Conservation (phyloP, 2,797 vertebrate species). For the Malurus leucopterus region DNA sequence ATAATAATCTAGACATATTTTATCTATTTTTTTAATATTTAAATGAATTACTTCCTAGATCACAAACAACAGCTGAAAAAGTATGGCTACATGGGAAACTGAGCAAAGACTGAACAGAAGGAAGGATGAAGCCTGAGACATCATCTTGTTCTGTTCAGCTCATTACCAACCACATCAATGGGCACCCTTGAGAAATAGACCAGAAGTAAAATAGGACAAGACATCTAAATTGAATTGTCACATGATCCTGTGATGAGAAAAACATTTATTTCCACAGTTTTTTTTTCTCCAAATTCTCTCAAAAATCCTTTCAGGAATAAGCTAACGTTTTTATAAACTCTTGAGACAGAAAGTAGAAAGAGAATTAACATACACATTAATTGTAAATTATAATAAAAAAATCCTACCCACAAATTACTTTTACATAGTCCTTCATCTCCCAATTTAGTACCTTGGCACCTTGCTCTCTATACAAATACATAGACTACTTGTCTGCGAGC, state of each 20-base stretch:
- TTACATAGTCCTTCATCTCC: background rate
- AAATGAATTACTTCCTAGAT: background rate
- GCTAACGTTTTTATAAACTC: background rate
- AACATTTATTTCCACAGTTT: background rate
- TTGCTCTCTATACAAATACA: background rate
- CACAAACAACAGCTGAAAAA: background rate
- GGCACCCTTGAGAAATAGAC: background rate
- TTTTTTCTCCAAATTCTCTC: background rate
- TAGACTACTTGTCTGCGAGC: background rate
- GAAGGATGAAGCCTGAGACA: background rate
- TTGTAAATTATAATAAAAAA: background rate
- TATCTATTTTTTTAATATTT: background rate
- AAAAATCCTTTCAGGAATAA: background rate
- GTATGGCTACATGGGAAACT: background rate
- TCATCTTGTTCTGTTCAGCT: background rate
- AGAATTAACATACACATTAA: background rate
- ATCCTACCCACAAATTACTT: background rate
- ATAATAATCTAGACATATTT: background rate
- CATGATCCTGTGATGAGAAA: background rate
- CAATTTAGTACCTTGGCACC: background rate
- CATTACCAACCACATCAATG: background rate
- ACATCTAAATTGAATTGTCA: background rate
- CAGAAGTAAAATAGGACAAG: background rate
- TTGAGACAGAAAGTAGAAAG: background rate
- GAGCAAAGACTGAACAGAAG: background rate